These are phyloP conservation scores for Syngnathus typhle DNA, from an alignment of 2,113 vertebrate species.

Conservation along the genomic window DNA sequence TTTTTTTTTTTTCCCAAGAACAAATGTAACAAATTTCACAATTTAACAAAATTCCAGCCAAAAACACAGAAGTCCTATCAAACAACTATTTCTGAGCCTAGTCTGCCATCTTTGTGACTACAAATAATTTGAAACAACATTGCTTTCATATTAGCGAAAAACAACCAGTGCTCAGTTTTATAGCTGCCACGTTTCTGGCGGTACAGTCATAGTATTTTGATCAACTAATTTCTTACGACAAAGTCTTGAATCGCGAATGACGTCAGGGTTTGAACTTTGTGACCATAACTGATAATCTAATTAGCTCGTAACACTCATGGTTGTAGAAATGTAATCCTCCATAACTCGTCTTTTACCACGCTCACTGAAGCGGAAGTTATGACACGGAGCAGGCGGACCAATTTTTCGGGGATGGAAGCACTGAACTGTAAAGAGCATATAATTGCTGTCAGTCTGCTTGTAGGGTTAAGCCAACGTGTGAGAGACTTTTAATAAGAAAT, in stretches of 20 bases:
- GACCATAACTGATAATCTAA: background rate
- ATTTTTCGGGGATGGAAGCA: constrained; percentile 16
- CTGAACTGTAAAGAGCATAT: constrained; percentile 14
- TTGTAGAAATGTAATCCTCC: background rate
- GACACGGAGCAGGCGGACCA: background rate
- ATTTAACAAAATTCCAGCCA: no score
- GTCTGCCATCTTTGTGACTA: background rate
- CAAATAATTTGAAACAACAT: background rate
- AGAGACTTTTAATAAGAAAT: background rate
- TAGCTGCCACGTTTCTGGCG: background rate
- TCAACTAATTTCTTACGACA: background rate
- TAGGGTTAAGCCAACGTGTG: background rate
- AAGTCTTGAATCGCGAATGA: background rate
- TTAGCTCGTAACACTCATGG: background rate
- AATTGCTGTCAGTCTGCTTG: constrained; percentile 9
- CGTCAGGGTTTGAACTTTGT: background rate
- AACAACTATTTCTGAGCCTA: no score
- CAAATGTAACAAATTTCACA: no score
- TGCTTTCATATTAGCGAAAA: background rate
- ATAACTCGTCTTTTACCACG: background rate
- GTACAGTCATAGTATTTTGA: background rate
- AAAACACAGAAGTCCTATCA: no score
- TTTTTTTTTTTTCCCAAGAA: no score
- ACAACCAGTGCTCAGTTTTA: background rate
- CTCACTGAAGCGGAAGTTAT: background rate